phyloP scores from a whole-genome alignment of 2,113 vertebrate species.

The Daphoenositta chrysoptera region DNA sequence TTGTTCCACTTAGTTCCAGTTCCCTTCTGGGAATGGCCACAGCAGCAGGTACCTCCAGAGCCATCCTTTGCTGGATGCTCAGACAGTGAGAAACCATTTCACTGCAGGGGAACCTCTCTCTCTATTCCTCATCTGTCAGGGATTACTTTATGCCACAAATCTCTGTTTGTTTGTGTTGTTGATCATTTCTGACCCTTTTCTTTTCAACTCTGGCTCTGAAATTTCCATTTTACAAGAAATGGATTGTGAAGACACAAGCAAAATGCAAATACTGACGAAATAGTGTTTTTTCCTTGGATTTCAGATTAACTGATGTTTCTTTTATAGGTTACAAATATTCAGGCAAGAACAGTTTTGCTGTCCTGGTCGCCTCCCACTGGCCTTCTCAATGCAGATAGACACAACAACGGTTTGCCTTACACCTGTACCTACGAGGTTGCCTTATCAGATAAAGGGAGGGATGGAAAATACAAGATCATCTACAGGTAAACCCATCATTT shows the following conservation, averaged over 20 bases:
- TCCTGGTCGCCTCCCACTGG: slow-evolving; percentile 87
- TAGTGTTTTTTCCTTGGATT: background rate
- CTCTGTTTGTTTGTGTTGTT: background rate
- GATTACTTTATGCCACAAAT: background rate
- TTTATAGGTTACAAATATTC: slow-evolving; percentile 87
- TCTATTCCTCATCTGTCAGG: background rate
- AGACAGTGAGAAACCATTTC: background rate
- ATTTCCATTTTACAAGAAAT: background rate
- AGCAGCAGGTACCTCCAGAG: background rate
- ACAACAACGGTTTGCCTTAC: slow-evolving; percentile 84
- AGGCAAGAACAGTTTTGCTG: slow-evolving; percentile 84
- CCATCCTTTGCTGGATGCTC: background rate
- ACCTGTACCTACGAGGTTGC: slow-evolving; percentile 92
- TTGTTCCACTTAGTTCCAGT: background rate
- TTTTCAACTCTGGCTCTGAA: background rate
- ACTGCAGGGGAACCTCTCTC: background rate
- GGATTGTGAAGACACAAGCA: background rate
- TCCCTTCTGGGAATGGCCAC: background rate
- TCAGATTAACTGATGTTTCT: background rate
- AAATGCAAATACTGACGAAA: background rate
- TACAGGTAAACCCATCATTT: slow-evolving; percentile 81
- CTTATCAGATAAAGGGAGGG: slow-evolving; percentile 93
- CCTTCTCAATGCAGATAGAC: slow-evolving; percentile 81
- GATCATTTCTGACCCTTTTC: background rate
- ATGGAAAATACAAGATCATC: slow-evolving; percentile 91